Evolutionary conservation across 1,140 invertebrate genomes (phyloP), one percentile per base, ranked within the genome.

Genomic region (Antheraea mylitta): DNA sequence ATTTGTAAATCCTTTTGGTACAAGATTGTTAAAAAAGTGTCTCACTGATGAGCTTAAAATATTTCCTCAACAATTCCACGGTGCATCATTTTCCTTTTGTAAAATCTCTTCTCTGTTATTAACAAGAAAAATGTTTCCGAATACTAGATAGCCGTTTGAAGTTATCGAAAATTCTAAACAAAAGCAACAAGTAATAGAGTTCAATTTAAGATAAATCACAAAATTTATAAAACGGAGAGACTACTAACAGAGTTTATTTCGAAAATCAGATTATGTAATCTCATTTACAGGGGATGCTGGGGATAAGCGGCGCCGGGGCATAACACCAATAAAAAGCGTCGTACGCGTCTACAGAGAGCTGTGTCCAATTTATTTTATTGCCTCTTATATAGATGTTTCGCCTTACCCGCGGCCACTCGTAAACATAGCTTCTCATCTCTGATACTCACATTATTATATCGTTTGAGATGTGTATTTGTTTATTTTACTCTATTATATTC

Each of bases 311-410:
- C 45, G 45, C 45, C 45, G 16, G 45, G 16, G 45, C 68, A 73
- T 67, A 73, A 73, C 64, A 58, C 72, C 59, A 65, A 65, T 69
- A 68, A 58, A 65, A 68, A 30, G 22, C 30, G 42, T 22, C 37
- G 63, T 69, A 58, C 9, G 38, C 58, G 61, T 64, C 61, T n/a
- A 62, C 64, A 22, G 19, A 30, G 13, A 63, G 58, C 64, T 66
- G n/a, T 36, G 73, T 74, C 72, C 76, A 78, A 78, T 78, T 78
- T 78, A 71, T 75, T 78, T 78, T 78, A 78, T 78, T 74, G 68
- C 64, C 58, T 58, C 64, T 72, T 78, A 72, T 77, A 72, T 77
- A 68, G 68, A 59, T 19, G 30, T 61, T 38, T 22, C 53, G 59
- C 45, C 58, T 65, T 13, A 19, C 61, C 65, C 64, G 30, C 60